Percentiles rank a stretch among this genome's conserved stretches.
These are phyloP conservation scores for Leptogaster cylindrica DNA, from an alignment of 2,888 invertebrate genomes.

Conservation along the genomic window DNA sequence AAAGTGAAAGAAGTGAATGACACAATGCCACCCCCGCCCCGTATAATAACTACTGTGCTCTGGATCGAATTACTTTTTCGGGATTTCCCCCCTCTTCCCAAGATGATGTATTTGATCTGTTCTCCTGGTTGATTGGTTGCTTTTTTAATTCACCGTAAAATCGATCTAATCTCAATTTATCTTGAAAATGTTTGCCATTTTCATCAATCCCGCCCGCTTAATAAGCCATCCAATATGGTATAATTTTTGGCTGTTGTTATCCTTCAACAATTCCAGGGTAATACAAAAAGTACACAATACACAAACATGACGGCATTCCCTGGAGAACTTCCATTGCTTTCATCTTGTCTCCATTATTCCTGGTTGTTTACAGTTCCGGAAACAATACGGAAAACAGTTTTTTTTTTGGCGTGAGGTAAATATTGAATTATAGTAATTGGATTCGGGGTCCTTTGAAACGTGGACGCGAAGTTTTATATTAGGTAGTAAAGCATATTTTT, in stretches of 20 bases:
- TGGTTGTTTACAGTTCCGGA: conserved; percentile 30
- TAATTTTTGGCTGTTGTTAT: conserved; percentile 32
- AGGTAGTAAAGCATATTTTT: too few relatives aligned
- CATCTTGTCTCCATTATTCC: conserved; percentile 22
- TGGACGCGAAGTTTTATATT: not conserved
- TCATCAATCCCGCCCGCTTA: conserved; percentile 14
- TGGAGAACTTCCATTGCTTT: conserved; percentile 7
- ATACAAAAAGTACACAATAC: conserved; percentile 27
- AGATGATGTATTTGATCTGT: conserved; percentile 30
- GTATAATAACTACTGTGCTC: not conserved
- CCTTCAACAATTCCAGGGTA: conserved; percentile 25
- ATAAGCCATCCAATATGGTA: conserved; percentile 37
- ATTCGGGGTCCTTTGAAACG: conserved; percentile 18
- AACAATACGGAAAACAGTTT: conserved; percentile 22
- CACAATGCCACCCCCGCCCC: conserved; percentile 14
- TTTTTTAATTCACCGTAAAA: conserved; percentile 32
- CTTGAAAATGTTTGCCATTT: conserved; percentile 8
- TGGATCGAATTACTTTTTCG: conserved; percentile 1
- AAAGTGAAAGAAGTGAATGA: conserved; percentile 37
- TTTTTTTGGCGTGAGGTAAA: conserved; percentile 24
- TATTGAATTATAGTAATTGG: conserved; percentile 40
- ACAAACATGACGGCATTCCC: conserved; percentile 12
- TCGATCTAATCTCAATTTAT: conserved; percentile 37
- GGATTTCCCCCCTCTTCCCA: not conserved
- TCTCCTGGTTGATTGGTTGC: conserved; percentile 24